Percentiles rank a stretch among this genome's conserved stretches.
These are phyloP conservation scores for Bradypodion pumilum DNA, from an alignment of 2,797 vertebrate species.

Conservation along the genomic window DNA sequence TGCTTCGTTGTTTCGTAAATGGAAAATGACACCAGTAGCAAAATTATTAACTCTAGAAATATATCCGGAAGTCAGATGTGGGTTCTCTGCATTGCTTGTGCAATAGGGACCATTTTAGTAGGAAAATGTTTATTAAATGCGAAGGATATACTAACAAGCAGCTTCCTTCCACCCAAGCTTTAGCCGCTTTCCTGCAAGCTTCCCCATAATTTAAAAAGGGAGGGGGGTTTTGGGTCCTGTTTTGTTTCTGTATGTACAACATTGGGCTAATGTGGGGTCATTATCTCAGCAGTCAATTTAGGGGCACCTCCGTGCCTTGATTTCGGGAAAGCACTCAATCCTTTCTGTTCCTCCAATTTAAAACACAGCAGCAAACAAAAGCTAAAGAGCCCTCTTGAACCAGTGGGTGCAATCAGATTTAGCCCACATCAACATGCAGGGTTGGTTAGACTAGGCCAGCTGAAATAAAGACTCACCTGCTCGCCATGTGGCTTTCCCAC, in stretches of 20 bases:
- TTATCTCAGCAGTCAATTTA: constrained; percentile 34
- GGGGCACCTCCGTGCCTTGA: constrained; percentile 32
- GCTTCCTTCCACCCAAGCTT: neutral
- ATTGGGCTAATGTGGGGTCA: constrained; percentile 47
- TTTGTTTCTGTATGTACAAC: constrained; percentile 36
- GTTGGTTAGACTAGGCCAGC: rapidly evolving
- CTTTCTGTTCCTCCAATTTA: constrained; percentile 32
- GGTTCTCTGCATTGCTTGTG: constrained; percentile 14
- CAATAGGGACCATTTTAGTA: neutral
- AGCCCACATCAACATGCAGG: neutral
- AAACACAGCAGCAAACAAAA: constrained; percentile 34
- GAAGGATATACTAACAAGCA: constrained; percentile 43
- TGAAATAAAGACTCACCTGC: neutral
- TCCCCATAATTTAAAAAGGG: constrained; percentile 38
- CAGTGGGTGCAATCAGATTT: neutral
- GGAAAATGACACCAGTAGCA: constrained; percentile 9
- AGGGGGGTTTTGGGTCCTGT: neutral
- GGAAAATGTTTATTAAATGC: constrained; percentile 51
- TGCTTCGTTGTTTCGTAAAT: neutral
- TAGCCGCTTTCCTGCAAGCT: neutral
- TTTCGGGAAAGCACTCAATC: constrained; percentile 20
- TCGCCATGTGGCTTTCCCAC: neutral
- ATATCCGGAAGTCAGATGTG: constrained; percentile 30
- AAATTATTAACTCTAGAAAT: constrained; percentile 46
- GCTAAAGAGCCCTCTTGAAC: constrained; percentile 8